Conservation (phyloP, 2,888 invertebrate species). For the Ochropacha duplaris region DNA sequence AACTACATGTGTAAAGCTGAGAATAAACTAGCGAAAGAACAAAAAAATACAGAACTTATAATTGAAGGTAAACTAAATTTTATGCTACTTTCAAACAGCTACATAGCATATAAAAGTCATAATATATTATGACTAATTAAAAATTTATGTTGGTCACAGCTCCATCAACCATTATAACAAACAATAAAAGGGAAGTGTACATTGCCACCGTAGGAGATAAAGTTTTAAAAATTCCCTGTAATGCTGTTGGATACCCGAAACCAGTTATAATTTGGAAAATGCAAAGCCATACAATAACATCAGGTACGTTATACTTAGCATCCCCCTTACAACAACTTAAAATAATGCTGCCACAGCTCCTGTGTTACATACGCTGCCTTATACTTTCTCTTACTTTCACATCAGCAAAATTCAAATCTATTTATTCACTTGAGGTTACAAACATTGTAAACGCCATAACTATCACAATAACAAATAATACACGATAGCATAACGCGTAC, state of each 20-base stretch:
- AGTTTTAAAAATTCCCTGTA: background rate
- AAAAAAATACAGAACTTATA: background rate
- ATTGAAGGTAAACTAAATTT: background rate
- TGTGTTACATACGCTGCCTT: too few relatives aligned
- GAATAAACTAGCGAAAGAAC: background rate
- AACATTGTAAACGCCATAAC: too few relatives aligned
- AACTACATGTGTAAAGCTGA: background rate
- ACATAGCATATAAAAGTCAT: too few relatives aligned
- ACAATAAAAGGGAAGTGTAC: background rate
- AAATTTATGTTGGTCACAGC: background rate
- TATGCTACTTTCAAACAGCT: background rate
- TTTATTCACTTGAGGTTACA: too few relatives aligned
- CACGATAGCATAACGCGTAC: too few relatives aligned
- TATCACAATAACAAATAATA: too few relatives aligned
- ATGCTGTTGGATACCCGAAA: conserved; percentile 5
- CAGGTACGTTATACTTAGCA: background rate
- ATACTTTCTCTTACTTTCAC: too few relatives aligned
- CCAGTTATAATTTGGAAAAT: background rate
- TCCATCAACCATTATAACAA: background rate
- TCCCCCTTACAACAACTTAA: too few relatives aligned
- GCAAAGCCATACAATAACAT: background rate
- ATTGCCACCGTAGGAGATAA: background rate
- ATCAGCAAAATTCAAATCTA: too few relatives aligned
- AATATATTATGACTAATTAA: too few relatives aligned
- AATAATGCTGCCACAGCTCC: too few relatives aligned